These are phyloP conservation scores for Lycia hirtaria DNA, from an alignment of 2,888 invertebrate genomes.

Conservation along the genomic window DNA sequence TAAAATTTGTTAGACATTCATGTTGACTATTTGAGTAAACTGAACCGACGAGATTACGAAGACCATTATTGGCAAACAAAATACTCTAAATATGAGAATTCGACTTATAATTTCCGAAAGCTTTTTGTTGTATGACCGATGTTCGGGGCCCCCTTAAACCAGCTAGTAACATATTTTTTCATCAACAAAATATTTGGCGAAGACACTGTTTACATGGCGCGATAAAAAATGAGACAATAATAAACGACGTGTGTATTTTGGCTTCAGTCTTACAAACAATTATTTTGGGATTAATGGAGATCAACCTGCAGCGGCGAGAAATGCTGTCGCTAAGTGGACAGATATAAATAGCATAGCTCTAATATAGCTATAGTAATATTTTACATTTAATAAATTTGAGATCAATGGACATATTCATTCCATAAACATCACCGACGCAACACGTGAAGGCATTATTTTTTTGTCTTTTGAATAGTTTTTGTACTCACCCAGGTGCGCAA, in stretches of 20 bases:
- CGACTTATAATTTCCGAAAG: too few species aligned
- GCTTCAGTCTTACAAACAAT: conserved; percentile 62
- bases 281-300: conserved; percentile 72
- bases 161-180: conserved; percentile 18
- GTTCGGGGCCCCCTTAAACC: too few species aligned
- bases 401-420: conserved; percentile 75
- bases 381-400: conserved; percentile 81
- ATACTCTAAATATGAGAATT: too few species aligned
- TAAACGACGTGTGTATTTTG: conserved; percentile 39
- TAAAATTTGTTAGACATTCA: too few species aligned
- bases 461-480: conserved; percentile 44
- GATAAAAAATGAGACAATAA: conserved; percentile 21
- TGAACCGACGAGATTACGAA: too few species aligned
- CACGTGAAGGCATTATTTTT: conserved; percentile 37
- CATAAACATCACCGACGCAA: conserved; percentile 46
- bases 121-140: too few species aligned
- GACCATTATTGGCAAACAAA: too few species aligned
- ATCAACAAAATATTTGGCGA: conserved; percentile 32
- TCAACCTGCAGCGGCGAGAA: conserved; percentile 59
- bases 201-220: conserved; percentile 21
- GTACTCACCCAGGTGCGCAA: conserved; percentile 70
- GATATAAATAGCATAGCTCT: conserved; percentile 75
- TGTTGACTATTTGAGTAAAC: too few species aligned
- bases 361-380: conserved; percentile 62
- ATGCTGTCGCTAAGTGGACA: conserved; percentile 40